Base-by-base conservation (phyloP, 2,113 vertebrate genomes). In the Ovis canadensis region DNA sequence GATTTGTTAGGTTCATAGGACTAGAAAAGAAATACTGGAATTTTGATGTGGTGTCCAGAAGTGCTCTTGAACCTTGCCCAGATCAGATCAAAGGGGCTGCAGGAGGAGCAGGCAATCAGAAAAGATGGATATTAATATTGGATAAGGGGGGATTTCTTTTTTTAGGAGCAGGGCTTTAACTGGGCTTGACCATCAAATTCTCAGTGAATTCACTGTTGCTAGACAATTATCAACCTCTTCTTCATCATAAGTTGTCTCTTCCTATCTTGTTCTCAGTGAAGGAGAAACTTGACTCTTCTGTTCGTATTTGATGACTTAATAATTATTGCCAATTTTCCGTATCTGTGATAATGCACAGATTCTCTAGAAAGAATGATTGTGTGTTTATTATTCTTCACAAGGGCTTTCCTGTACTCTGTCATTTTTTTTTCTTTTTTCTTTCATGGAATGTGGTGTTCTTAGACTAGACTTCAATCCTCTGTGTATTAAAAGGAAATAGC, bases 401-500 rank as follows among this genome's bases (percentile, higher is more conserved):
- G 6, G 7, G 1, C 11, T n/a, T 25, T 45, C 21, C 25, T 54
- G 10, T 45, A 31, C 36, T 11, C 59, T 59, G 3, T 13, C 1
- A 1, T 54, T 48, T 2, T 25, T 25, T 5, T 21, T 27, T 5
- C 15, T 31, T 64, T 5, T 5, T 19, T 19, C 5, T 2, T 40
- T 6, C 29, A 25, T 21, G 1, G 5, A 7, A 0, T 25, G 7
- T 3, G 14, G 27, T 1, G 9, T 80, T 13, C 33, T 81, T 10
- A 52, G 59, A 11, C 1, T n/a, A 12, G 3, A 7, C 6, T 81
- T 96, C 3, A 19, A 21, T 45, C 7, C 36, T 13, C 40, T 2
- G 8, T 17, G 19, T 11, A 33, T 48, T 64, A 10, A 85, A 88
- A 85, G 16, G 12, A 71, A 88, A 85, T 40, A 4, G 11, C 3